phyloP scores from a whole-genome alignment of 1,140 invertebrate genomes.

The Stenopsyche tienmushanensis region DNA sequence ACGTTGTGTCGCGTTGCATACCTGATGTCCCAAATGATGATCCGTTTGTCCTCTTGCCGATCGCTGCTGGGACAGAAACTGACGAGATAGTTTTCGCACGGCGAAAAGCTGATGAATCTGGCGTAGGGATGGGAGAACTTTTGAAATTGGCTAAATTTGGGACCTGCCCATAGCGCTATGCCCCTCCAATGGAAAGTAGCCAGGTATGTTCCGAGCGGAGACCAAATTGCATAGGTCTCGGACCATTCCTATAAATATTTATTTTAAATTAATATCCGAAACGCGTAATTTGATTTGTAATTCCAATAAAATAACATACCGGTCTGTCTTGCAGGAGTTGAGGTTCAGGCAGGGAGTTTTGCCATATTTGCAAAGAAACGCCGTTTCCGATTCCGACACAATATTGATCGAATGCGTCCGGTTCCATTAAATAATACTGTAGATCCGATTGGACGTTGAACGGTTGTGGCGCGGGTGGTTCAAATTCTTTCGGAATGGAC shows the following conservation, averaged over 20 bases:
- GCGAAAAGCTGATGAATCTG: slow-evolving; percentile 96
- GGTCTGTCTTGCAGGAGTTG: slow-evolving; percentile 78
- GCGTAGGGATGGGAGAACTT: slow-evolving; percentile 89
- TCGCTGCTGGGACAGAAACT: slow-evolving; percentile 83
- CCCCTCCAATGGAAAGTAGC: slow-evolving; percentile 95
- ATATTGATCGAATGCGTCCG: slow-evolving; percentile 94
- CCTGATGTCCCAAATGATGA: slow-evolving; percentile 94
- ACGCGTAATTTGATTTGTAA: background rate
- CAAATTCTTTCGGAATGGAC: slow-evolving; percentile 90
- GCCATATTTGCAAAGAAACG: slow-evolving; percentile 83
- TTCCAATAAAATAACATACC: slow-evolving; percentile 53
- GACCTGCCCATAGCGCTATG: slow-evolving; percentile 95
- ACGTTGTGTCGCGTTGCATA: background rate
- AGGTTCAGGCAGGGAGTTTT: slow-evolving; percentile 88
- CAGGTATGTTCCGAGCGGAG: slow-evolving; percentile 93
- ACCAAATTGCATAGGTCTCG: slow-evolving; percentile 95
- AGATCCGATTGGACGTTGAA: slow-evolving; percentile 89
- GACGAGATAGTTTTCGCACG: slow-evolving; percentile 94
- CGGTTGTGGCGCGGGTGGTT: slow-evolving; percentile 80
- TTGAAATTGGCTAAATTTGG: slow-evolving; percentile 87
- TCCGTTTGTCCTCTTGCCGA: slow-evolving; percentile 66
- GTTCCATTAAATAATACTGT: slow-evolving; percentile 88
- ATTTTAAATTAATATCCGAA: background rate
- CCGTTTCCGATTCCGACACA: slow-evolving; percentile 83
- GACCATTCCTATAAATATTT: slow-evolving; percentile 80